Evolutionary conservation across 53 echinoderm and acorn worm genomes (phyloP), one percentile per base, ranked within the genome.

Genomic region (Henricia sp.): DNA sequence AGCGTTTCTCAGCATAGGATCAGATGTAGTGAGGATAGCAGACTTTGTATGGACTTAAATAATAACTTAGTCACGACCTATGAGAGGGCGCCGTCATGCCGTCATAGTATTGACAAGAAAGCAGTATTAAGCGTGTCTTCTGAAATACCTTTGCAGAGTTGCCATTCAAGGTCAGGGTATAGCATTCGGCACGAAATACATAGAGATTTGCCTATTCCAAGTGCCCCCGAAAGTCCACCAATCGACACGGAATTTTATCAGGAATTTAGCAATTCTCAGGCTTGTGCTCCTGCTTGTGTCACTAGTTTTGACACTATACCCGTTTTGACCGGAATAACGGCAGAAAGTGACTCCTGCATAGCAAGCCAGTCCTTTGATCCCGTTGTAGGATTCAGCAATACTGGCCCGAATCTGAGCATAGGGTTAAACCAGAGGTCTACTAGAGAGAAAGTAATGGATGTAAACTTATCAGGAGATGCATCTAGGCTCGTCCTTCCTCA

Each of bases 201-300:
- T 56, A 12, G 25, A 23, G 25, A 25, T 28, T 36, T 29, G 64
- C 23, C 5, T 64, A 32, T 10, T 39, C 55, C 20, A 24, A 9
- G 8, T 46, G 20, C 50, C 24, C 42, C 60, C 10, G 59, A 77
- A 27, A 77, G 60, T n/a, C 77, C 62, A 29, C 77, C 60, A 27
- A 77, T 77, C 11, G 77, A 77, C 42, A 77, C 77, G 21, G 27
- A 24, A 2, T 60, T 27, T 26, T 77, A 41, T 37, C 77, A 40
- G 42, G 60, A 60, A 41, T 77, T 60, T 41, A 37, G 30, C 28
- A 17, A 53, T 1, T 21, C 54, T 29, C 9, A 19, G 10, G 20
- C 27, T 8, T 16, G 17, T n/a, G 30, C 8, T 17, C 32, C 14
- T 1, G 51, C 24, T 20, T 13, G 30, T 16, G 8, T 19, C 52